phyloP scores from a whole-genome alignment of 2,888 invertebrate genomes.

The Papilio demoleus region DNA sequence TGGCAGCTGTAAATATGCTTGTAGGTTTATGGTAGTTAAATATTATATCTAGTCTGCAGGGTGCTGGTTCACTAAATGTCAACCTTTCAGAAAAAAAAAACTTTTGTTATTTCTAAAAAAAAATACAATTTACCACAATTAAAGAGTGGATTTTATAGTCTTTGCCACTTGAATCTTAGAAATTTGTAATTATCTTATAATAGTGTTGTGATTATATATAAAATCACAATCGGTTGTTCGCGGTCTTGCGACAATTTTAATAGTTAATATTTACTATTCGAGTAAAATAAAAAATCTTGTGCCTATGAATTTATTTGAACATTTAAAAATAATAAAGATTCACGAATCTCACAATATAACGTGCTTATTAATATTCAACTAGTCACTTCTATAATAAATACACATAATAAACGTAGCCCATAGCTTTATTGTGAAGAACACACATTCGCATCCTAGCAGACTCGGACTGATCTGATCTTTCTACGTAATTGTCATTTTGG shows the following conservation, averaged over 20 bases:
- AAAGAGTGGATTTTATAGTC: conserved; percentile 60
- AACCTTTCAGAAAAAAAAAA: conserved; percentile 47
- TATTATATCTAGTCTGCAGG: conserved; percentile 75
- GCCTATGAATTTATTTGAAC: conserved; percentile 37
- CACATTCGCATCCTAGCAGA: conserved; percentile 5
- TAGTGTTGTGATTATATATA: conserved; percentile 43
- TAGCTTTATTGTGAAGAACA: conserved; percentile 49
- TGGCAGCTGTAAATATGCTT: conserved; percentile 72
- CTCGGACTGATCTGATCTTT: not conserved
- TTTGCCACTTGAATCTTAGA: conserved; percentile 48
- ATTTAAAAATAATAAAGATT: conserved; percentile 14
- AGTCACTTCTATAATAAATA: conserved; percentile 51
- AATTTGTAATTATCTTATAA: conserved; percentile 19
- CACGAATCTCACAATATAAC: conserved; percentile 44
- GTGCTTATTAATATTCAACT: conserved; percentile 46
- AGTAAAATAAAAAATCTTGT: conserved; percentile 35
- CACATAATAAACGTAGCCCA: conserved; percentile 48
- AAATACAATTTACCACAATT: conserved; percentile 50
- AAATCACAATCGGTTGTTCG: conserved; percentile 9
- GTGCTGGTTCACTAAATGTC: conserved; percentile 65
- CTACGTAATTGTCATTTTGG: not conserved
- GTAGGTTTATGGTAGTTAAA: conserved; percentile 68
- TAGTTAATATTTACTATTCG: conserved; percentile 23
- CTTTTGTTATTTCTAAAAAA: conserved; percentile 40
- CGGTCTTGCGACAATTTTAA: conserved; percentile 37